Evolutionary conservation across 2,113 vertebrate species (phyloP).

Genomic region (Anser brachyrhynchus): DNA sequence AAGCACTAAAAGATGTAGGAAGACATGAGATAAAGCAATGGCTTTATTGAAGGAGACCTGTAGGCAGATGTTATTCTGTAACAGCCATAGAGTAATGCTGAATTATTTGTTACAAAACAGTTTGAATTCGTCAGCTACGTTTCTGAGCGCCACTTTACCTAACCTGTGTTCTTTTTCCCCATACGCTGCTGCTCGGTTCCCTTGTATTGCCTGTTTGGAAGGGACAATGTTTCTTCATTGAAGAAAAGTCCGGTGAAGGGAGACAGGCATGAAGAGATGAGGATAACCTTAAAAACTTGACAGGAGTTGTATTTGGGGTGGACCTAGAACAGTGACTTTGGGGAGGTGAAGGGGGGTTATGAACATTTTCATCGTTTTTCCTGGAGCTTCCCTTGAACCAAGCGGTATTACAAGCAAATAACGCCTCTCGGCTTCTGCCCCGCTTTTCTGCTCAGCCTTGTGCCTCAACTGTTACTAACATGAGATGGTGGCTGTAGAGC

Average conservation of each 20-base stretch:
- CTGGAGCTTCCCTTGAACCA: neutral
- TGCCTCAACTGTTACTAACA: neutral
- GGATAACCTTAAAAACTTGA: neutral
- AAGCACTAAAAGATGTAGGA: neutral
- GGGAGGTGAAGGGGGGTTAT: neutral
- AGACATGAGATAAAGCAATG: neutral
- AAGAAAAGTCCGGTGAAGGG: neutral
- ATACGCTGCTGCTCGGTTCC: neutral
- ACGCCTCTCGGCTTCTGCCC: neutral
- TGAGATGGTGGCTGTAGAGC: neutral
- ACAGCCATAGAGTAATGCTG: neutral
- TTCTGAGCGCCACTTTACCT: neutral
- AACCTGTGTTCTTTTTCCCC: neutral
- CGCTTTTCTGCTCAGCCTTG: neutral
- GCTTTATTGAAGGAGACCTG: neutral
- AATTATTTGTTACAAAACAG: neutral
- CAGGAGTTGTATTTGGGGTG: neutral
- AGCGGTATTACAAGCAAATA: accelerated
- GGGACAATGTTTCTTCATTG: neutral
- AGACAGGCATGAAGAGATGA: neutral
- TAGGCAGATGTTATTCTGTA: neutral
- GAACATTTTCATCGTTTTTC: neutral
- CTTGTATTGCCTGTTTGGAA: neutral
- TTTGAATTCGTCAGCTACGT: neutral
- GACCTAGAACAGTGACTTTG: neutral